Base-by-base conservation (phyloP, 1,140 invertebrate genomes). In the Euborellia annulipes region DNA sequence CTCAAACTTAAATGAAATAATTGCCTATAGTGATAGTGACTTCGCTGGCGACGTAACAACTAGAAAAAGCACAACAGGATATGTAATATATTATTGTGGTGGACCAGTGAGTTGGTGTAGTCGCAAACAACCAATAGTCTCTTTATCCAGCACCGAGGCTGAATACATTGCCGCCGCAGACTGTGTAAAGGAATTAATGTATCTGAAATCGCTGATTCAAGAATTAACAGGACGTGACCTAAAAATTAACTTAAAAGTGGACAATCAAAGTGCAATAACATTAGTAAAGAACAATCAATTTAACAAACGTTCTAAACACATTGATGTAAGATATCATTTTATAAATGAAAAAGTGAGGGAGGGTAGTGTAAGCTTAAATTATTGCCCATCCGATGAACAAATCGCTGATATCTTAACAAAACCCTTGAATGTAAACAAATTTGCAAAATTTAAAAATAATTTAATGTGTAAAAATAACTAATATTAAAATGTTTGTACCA, bases 31-130 rank as follows among this genome's bases (percentile, higher is more conserved):
- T 19, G 62, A 62, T 50, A 47, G 59, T 13, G 62, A 63, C 47
- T 61, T 50, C 50, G 60, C 54, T 2, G 54, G 48, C n/a, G 55
- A 55, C 50, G 7, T 18, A 2, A 22, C 42, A 2, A 49, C 47
- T 9, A 38, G 60, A 36, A 55, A 55, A 48, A 55, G 54, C 16
- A 58, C 51, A 7, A 56, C 53, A 14, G 60, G 62, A 11, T 63
- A 55, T 49, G 48, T 59, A 2, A 43, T 61, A 18, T 47, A 50
- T 3, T 45, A 59, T 2, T 48, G 18, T 23, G 54, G 51, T 38
- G 49, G 43, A 44, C 50, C 56, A 6, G 44, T 64, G 3, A 41
- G 50, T 23, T 63, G 62, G 58, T 49, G 14, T 4, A 53, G 39
- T 9, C 39, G 45, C 13, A 58, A 55, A 27, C 57, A 62, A 51